phyloP scores from a whole-genome alignment of 2,888 invertebrate species.

The Eugnorisma glareosa region DNA sequence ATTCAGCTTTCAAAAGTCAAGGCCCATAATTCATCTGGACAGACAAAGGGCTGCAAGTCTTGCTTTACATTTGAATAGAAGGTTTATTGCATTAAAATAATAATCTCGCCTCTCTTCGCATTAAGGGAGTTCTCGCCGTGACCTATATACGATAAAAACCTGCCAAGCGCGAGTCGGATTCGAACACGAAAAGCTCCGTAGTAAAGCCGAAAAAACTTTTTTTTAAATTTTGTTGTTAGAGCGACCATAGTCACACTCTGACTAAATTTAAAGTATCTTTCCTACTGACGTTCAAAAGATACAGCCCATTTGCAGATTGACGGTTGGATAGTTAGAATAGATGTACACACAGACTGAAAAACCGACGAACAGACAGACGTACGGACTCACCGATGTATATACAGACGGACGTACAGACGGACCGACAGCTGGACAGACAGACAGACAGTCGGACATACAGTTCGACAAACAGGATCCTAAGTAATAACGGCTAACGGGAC shows the following conservation, averaged over 20 bases:
- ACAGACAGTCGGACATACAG: background rate
- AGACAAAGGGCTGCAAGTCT: constrained; percentile 73
- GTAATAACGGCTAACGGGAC: background rate
- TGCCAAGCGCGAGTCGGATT: background rate
- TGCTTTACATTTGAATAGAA: constrained; percentile 77
- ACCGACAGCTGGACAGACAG: background rate
- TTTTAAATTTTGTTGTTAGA: background rate
- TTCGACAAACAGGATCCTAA: background rate
- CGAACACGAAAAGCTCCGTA: background rate
- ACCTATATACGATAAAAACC: constrained; percentile 57
- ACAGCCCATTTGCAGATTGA: background rate
- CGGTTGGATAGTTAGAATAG: background rate
- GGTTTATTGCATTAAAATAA: constrained; percentile 80
- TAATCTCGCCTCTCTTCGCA: constrained; percentile 69
- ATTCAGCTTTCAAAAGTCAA: constrained; percentile 55
- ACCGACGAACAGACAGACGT: background rate
- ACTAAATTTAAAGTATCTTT: background rate
- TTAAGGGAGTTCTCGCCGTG: constrained; percentile 48
- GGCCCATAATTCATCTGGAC: constrained; percentile 71
- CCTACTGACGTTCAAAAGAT: background rate
- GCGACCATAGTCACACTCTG: background rate
- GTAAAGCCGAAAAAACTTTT: background rate
- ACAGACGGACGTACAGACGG: background rate
- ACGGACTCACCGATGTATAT: background rate
- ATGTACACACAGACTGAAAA: background rate